These are phyloP conservation scores for Drosophila rufa DNA, from an alignment of 1,140 invertebrate genomes.

Conservation along the genomic window DNA sequence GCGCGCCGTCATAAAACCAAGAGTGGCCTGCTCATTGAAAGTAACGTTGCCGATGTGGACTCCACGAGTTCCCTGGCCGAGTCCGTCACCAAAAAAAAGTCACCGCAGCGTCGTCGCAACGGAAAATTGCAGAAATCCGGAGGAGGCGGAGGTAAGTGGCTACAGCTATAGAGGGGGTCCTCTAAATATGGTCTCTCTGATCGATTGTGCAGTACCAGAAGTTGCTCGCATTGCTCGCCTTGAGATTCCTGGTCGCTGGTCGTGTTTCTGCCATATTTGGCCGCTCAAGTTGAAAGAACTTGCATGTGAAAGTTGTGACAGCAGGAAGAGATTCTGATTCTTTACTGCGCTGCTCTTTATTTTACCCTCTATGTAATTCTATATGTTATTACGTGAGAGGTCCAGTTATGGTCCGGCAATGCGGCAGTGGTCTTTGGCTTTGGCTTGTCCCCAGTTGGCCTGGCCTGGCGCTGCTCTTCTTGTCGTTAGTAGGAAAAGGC, in stretches of 20 bases:
- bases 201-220: slow-evolving; percentile 65
- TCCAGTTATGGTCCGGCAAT: slow-evolving; percentile 79
- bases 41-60: slow-evolving; percentile 63
- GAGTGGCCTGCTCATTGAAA: slow-evolving; percentile 78
- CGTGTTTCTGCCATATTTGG: slow-evolving; percentile 78
- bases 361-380: slow-evolving; percentile 62
- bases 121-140: slow-evolving; percentile 66
- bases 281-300: slow-evolving; percentile 82
- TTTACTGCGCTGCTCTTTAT: slow-evolving; percentile 30
- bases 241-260: slow-evolving; percentile 62
- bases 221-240: slow-evolving; percentile 59
- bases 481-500: slow-evolving; percentile 30
- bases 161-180: slow-evolving; percentile 36
- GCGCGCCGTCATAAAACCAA: slow-evolving; percentile 71
- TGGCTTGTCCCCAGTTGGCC: slow-evolving; percentile 33
- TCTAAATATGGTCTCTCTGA: slow-evolving; percentile 77
- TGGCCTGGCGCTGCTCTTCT: slow-evolving; percentile 33
- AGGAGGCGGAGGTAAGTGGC: slow-evolving; percentile 53
- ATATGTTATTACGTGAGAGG: slow-evolving; percentile 83
- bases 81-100: slow-evolving; percentile 52
- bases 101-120: slow-evolving; percentile 68
- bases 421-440: slow-evolving; percentile 38
- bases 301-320: slow-evolving; percentile 84
- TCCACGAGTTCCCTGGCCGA: slow-evolving; percentile 35
- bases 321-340: slow-evolving; percentile 74